Evolutionary conservation across 2,888 invertebrate genomes (phyloP).

Genomic region (Phorcus lineatus): DNA sequence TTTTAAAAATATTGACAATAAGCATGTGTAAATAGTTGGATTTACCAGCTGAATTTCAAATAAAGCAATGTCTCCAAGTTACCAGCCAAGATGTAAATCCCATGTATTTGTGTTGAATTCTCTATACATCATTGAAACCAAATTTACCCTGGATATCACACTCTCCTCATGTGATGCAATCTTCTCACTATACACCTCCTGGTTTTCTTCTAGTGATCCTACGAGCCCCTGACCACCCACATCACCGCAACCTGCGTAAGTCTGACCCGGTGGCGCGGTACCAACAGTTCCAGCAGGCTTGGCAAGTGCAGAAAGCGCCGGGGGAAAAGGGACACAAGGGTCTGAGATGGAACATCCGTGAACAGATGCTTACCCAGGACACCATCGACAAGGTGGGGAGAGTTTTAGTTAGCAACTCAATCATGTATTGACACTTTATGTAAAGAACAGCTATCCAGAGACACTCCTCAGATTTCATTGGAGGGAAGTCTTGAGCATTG

Average conservation of each 20-base stretch:
- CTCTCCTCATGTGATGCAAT: no score
- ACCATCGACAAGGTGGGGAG: conserved; percentile 68
- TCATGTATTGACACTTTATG: neutral
- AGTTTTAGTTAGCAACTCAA: neutral
- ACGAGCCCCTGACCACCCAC: conserved; percentile 64
- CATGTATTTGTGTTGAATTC: no score
- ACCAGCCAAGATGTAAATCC: no score
- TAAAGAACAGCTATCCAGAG: neutral
- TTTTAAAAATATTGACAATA: no score
- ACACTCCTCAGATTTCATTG: no score
- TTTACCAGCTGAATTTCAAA: no score
- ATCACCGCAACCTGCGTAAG: conserved; percentile 66
- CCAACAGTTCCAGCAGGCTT: conserved; percentile 69
- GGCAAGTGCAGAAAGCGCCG: conserved; percentile 68
- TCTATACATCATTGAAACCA: neutral
- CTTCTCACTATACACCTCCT: neutral
- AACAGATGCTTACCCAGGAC: conserved; percentile 73
- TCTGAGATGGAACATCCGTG: conserved; percentile 72
- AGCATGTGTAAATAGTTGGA: no score
- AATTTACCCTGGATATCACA: neutral
- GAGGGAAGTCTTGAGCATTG: no score
- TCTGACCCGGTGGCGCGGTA: conserved; percentile 70
- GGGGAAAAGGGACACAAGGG: conserved; percentile 73
- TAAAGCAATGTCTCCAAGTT: no score
- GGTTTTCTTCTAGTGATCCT: conserved; percentile 64